phyloP scores from a whole-genome alignment of 2,888 invertebrate species.

The Choreutis nemorana region DNA sequence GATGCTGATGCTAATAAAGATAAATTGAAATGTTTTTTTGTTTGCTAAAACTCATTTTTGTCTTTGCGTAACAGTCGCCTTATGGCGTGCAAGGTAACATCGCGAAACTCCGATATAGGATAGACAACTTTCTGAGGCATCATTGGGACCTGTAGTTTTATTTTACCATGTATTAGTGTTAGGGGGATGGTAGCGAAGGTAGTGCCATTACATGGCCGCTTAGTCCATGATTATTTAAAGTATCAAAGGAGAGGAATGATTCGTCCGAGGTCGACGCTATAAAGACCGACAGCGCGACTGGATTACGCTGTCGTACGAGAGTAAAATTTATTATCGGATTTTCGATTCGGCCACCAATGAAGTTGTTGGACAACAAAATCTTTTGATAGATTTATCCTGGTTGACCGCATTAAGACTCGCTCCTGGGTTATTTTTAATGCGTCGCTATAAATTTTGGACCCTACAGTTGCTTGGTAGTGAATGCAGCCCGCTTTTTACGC shows the following conservation, averaged over 20 bases:
- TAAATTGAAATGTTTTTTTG: constrained; percentile 24
- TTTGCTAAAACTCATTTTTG: too few species aligned
- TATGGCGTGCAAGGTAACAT: too few species aligned
- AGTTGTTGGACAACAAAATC: constrained; percentile 67
- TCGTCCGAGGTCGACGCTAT: constrained; percentile 57
- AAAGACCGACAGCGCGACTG: constrained; percentile 60
- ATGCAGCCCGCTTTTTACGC: constrained; percentile 23
- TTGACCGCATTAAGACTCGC: constrained; percentile 59
- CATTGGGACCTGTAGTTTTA: too few species aligned
- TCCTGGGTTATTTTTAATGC: constrained; percentile 57
- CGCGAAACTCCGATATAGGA: too few species aligned
- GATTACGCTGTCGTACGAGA: constrained; percentile 65
- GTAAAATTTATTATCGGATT: constrained; percentile 67
- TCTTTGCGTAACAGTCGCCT: too few species aligned
- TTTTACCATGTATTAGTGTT: constrained; percentile 4
- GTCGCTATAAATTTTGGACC: constrained; percentile 50
- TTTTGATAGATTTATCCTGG: constrained; percentile 66
- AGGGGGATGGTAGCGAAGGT: not conserved
- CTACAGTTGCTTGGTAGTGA: constrained; percentile 11
- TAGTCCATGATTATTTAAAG: constrained; percentile 50
- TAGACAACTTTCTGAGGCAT: too few species aligned
- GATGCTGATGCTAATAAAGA: constrained; percentile 40
- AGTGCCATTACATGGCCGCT: constrained; percentile 21
- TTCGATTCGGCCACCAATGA: constrained; percentile 67
- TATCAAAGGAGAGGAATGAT: constrained; percentile 57